Conservation (phyloP, 1,140 invertebrate species). For the Harpegnathos saltator region DNA sequence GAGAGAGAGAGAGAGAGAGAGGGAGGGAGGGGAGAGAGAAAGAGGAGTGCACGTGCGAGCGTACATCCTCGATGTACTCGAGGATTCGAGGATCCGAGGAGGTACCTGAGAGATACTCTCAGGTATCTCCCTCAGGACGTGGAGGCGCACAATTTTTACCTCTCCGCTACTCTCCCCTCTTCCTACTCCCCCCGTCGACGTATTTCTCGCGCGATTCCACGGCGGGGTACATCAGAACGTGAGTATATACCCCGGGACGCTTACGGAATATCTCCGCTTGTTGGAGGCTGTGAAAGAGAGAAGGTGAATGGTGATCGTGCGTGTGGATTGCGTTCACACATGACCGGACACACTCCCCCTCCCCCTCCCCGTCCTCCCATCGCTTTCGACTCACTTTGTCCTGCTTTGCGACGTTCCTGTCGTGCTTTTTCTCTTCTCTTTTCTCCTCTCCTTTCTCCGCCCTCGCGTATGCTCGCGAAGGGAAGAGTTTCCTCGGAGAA, state of each 20-base stretch:
- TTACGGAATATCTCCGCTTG: constrained; percentile 44
- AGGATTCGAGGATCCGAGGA: constrained; percentile 17
- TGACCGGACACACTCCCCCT: constrained; percentile 12
- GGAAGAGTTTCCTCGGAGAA: neutral
- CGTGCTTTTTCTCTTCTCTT: constrained; percentile 26
- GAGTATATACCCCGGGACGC: constrained; percentile 63
- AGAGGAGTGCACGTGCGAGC: no score
- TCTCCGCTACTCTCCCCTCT: no score
- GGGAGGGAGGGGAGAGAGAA: no score
- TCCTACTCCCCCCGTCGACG: neutral
- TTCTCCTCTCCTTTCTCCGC: no score
- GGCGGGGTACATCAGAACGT: constrained; percentile 61
- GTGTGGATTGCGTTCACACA: constrained; percentile 60
- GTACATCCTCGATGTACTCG: constrained; percentile 7
- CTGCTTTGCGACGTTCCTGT: constrained; percentile 38
- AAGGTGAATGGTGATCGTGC: constrained; percentile 60
- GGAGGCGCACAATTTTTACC: constrained; percentile 32
- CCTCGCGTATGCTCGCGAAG: no score
- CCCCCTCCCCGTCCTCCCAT: constrained; percentile 6
- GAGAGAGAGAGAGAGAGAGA: no score
- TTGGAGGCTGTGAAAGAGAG: constrained; percentile 38
- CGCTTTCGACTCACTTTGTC: constrained; percentile 6
- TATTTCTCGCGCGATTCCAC: constrained; percentile 30
- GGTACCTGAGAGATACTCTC: constrained; percentile 23
- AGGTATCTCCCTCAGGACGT: constrained; percentile 30